A percentile compares a stretch with the other conserved stretches of the same genome.
Conservation (phyloP, 2,797 vertebrate species). For the Eremophila alpestris region DNA sequence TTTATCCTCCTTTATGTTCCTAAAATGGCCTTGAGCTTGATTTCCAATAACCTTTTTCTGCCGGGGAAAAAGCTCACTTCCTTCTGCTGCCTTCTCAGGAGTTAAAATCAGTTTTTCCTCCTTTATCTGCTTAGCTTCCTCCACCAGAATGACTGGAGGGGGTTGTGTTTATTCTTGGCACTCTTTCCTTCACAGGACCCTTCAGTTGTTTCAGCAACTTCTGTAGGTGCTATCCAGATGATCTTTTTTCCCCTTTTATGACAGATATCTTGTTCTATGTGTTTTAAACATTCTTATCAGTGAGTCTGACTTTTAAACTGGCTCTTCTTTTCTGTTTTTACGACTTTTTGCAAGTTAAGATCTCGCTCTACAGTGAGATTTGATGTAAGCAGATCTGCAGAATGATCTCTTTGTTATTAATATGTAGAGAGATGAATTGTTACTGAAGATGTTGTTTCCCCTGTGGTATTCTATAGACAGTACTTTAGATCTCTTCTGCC, state of each 20-base stretch:
- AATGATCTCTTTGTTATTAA: neutral
- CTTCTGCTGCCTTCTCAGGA: neutral
- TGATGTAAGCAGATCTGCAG: fast-evolving
- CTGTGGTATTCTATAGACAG: neutral
- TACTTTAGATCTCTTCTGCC: neutral
- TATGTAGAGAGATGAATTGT: neutral
- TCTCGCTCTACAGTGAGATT: neutral
- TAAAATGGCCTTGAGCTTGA: neutral
- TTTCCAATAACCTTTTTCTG: neutral
- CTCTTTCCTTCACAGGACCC: neutral
- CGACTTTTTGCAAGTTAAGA: neutral
- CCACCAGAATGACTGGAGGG: neutral
- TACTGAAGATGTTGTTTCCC: neutral
- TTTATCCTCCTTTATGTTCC: neutral
- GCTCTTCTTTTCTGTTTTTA: neutral
- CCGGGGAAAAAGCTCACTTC: neutral
- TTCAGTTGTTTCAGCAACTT: neutral
- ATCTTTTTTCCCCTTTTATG: neutral
- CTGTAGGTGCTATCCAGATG: neutral
- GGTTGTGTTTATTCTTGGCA: neutral
- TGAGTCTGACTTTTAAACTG: neutral
- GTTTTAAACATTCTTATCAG: neutral
- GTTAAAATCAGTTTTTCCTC: neutral
- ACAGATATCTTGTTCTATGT: neutral
- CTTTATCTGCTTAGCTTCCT: neutral